phyloP scores from a whole-genome alignment of 2,797 vertebrate genomes.

The Enteromius afrohamiltoni region DNA sequence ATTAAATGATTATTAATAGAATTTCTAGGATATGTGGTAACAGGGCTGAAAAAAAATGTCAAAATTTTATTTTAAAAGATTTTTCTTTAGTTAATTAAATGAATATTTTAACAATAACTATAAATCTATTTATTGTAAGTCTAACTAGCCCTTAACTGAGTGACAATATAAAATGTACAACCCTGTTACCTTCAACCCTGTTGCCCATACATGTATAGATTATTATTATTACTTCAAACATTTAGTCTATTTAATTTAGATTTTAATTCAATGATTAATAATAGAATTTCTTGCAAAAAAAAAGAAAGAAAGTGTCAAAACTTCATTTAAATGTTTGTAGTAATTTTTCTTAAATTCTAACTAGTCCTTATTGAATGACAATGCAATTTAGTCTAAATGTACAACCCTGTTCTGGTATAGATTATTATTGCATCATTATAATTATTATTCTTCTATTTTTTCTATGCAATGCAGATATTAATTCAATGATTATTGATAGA shows the following conservation, averaged over 20 bases:
- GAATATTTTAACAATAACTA: background rate
- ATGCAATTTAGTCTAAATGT: too few species aligned
- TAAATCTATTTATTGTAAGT: background rate
- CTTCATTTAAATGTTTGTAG: too few species aligned
- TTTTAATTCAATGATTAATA: background rate
- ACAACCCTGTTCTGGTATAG: too few species aligned
- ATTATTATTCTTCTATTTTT: too few species aligned
- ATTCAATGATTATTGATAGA: too few species aligned
- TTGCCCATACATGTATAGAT: background rate
- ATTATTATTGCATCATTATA: too few species aligned
- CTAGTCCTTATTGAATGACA: too few species aligned
- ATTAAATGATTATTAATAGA: background rate
- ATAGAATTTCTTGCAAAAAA: too few species aligned
- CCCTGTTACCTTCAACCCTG: background rate
- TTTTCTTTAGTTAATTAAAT: background rate
- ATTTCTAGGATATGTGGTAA: background rate
- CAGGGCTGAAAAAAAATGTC: background rate
- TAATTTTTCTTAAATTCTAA: too few species aligned
- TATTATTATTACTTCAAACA: background rate
- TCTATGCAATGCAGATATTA: too few species aligned
- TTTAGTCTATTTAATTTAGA: background rate
- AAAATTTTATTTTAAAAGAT: too few species aligned
- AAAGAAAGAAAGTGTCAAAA: background rate
- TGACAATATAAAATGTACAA: background rate
- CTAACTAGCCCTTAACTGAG: background rate